Conservation (phyloP, 2,113 vertebrate species). For the Pyrgilauda ruficollis region DNA sequence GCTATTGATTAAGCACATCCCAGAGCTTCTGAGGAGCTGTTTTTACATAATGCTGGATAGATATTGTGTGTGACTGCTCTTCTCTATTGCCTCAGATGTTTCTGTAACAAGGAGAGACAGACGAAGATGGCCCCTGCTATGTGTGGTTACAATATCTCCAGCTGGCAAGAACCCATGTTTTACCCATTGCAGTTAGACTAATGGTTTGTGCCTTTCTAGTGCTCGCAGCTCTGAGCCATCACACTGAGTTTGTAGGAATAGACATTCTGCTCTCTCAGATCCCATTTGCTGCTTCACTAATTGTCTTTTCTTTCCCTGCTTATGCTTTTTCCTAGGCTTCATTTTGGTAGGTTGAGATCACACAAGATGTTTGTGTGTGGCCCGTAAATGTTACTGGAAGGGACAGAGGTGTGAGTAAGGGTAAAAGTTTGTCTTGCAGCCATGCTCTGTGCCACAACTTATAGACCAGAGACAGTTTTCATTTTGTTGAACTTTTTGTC, state of each 20-base stretch:
- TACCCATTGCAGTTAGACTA: not conserved
- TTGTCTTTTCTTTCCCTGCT: not conserved
- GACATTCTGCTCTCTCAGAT: not conserved
- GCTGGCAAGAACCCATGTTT: not conserved
- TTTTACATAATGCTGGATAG: not conserved
- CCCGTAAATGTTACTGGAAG: not conserved
- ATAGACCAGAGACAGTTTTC: not conserved
- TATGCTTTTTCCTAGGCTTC: not conserved
- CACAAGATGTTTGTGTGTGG: not conserved
- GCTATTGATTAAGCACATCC: constrained; percentile 39
- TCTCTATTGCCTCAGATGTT: not conserved
- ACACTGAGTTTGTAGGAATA: not conserved
- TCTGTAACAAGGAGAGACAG: not conserved
- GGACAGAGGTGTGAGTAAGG: not conserved
- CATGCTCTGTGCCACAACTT: not conserved
- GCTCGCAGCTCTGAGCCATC: not conserved
- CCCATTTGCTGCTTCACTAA: not conserved
- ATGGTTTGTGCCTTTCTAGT: not conserved
- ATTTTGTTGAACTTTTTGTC: not conserved
- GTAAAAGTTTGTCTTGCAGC: not conserved
- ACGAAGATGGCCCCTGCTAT: not conserved
- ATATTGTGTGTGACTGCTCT: not conserved
- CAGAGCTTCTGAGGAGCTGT: not conserved
- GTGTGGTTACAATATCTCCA: not conserved
- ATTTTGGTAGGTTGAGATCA: not conserved